Evolutionary conservation across 2,113 vertebrate species (phyloP), one percentile per base, ranked within the genome.

Genomic region (Xenopus laevis): DNA sequence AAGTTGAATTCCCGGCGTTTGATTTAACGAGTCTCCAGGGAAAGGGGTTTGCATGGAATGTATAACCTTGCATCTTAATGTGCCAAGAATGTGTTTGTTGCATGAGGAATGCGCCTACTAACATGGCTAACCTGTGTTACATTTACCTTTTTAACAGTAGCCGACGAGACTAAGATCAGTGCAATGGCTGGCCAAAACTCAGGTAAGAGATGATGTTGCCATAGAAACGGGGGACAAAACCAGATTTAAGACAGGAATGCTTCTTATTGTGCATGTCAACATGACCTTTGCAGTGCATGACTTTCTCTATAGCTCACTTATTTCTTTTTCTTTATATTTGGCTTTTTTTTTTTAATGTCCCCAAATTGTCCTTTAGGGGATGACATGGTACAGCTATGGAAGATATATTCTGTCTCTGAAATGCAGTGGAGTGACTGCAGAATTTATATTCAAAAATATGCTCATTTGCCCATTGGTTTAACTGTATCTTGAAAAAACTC

Each of bases 141-240:
- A 91, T 93, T 93, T 93, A 91, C 91, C 91, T 91, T 92, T 75
- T 93, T 94, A 95, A 96, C 96, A 98, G 95, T 98, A 96, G 94
- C 96, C 87, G 95, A 95, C 85, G 95, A 97, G 93, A 93, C 95
- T 97, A 98, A 96, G 92, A 94, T 96, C 94, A 95, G 82, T 91
- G 93, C 93, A 90, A 90, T 90, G 87, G 92, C 91, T 84, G 94
- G 94, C 86, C 89, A 89, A 87, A 79, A 81, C 84, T 79, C 93
- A 98, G 96, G 96, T 98, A 97, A 98, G 96, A 86, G 90, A 83
- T 82, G 84, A 88, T 83, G 82, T 87, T 92, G 88, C 87, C 86
- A 90, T 92, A 87, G 88, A 87, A 91, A 92, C 90, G 61, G 61
- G 81, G 87, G 84, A 85, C 82, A 86, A 83, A 86, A 86, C 53